These are phyloP conservation scores for Myopa tessellatipennis DNA, from an alignment of 2,888 invertebrate species.

Conservation along the genomic window DNA sequence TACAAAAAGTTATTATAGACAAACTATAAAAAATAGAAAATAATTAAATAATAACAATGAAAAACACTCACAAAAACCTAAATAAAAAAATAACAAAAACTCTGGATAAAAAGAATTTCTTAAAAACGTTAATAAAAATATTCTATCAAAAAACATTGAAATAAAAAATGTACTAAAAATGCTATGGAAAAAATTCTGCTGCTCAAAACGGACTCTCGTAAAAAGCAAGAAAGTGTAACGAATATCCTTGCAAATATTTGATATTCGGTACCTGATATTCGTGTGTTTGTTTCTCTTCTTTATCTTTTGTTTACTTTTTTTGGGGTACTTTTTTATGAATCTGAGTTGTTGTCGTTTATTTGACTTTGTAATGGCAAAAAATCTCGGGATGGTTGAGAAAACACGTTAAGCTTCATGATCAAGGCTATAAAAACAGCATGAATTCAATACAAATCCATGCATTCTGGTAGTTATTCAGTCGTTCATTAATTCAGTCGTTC, in stretches of 20 bases:
- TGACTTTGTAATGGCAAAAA: background rate
- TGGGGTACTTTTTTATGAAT: background rate
- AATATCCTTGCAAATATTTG: conserved; percentile 1
- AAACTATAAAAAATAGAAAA: background rate
- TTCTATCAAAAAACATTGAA: no score
- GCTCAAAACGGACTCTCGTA: background rate
- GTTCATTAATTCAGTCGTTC: conserved; percentile 9
- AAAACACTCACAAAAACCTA: background rate
- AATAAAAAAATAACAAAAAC: background rate
- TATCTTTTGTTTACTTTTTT: background rate
- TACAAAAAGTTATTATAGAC: background rate
- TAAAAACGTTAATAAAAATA: no score
- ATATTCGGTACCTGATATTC: background rate
- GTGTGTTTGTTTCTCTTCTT: background rate
- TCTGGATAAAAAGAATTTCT: no score
- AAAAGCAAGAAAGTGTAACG: background rate
- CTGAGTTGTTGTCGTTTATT: background rate
- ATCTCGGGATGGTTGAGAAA: background rate
- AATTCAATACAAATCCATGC: background rate
- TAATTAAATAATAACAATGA: background rate
- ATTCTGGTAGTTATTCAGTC: background rate
- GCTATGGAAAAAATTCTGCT: background rate
- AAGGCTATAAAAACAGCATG: conserved; percentile 5
- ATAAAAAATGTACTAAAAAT: no score
- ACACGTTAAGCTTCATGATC: background rate